Conservation (phyloP, 2,888 invertebrate species). For the Tryphoninae sp. region DNA sequence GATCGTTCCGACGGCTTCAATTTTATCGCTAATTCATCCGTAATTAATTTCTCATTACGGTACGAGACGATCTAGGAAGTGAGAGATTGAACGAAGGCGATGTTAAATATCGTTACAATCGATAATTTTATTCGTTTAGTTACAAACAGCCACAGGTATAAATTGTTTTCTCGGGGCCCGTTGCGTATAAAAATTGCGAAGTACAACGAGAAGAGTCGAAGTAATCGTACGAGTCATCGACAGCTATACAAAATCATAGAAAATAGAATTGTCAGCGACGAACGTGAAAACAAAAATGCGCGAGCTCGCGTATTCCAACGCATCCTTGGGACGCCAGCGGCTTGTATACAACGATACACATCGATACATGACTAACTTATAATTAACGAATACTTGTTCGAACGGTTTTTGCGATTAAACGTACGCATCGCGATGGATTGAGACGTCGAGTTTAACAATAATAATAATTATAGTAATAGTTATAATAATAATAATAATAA, state of each 20-base stretch:
- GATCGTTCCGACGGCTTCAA: too few relatives aligned
- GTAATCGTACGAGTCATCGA: constrained; percentile 14
- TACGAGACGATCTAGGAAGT: too few relatives aligned
- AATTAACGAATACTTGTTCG: constrained; percentile 50
- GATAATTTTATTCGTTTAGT: constrained; percentile 46
- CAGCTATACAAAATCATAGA: constrained; percentile 17
- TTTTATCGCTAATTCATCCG: too few relatives aligned
- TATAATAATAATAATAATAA: constrained; percentile 25
- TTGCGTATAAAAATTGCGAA: constrained; percentile 47
- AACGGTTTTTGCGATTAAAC: constrained; percentile 8
- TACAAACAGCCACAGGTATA: constrained; percentile 50
- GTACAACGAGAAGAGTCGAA: constrained; percentile 28
- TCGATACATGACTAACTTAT: constrained; percentile 25
- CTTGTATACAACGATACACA: background rate
- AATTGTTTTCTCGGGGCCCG: constrained; percentile 16
- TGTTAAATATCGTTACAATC: constrained; percentile 11
- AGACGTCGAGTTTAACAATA: constrained; percentile 20
- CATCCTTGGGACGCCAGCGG: constrained; percentile 24
- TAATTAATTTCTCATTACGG: too few relatives aligned
- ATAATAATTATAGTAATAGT: background rate
- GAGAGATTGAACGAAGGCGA: too few relatives aligned
- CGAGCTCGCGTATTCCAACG: constrained; percentile 4
- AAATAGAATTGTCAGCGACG: constrained; percentile 14
- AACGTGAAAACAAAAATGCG: constrained; percentile 14
- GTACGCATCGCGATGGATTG: constrained; percentile 10